Percentiles rank a stretch among this genome's conserved stretches.
These are phyloP conservation scores for Allolobophora icterica DNA, from an alignment of 2,888 invertebrate genomes.

Conservation along the genomic window DNA sequence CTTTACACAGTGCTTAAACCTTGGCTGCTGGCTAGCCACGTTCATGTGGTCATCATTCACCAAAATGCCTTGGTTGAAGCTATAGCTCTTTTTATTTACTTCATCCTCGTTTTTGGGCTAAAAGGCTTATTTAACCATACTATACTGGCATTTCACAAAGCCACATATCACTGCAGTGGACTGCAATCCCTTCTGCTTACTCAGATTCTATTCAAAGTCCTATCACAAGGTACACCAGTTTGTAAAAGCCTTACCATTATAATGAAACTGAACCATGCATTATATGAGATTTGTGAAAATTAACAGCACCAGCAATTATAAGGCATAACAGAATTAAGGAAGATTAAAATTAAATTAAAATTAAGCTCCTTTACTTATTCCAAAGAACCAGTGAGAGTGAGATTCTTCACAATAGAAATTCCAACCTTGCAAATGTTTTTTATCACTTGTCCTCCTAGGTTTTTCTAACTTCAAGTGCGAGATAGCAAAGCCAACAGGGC, in stretches of 20 bases:
- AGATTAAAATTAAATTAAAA: background rate
- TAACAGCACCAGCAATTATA: conserved; percentile 9
- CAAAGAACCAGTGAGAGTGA: background rate
- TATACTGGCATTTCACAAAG: background rate
- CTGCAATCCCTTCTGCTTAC: no score
- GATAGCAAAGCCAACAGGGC: background rate
- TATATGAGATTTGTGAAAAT: background rate
- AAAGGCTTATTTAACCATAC: background rate
- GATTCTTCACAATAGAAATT: background rate
- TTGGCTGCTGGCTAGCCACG: background rate
- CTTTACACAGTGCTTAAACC: background rate
- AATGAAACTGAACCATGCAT: background rate
- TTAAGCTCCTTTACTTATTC: background rate
- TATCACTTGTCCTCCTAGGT: background rate
- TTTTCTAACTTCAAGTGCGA: background rate
- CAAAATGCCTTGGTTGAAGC: background rate
- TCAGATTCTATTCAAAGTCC: background rate
- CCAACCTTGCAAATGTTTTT: background rate
- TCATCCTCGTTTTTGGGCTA: background rate
- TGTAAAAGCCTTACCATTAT: background rate
- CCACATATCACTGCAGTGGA: background rate
- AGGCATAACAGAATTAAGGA: background rate
- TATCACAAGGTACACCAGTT: background rate
- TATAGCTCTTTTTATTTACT: background rate
- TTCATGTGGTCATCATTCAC: background rate